phyloP scores from a whole-genome alignment of 92 coral and sea anemone species.

The Epizoanthus stellaris region DNA sequence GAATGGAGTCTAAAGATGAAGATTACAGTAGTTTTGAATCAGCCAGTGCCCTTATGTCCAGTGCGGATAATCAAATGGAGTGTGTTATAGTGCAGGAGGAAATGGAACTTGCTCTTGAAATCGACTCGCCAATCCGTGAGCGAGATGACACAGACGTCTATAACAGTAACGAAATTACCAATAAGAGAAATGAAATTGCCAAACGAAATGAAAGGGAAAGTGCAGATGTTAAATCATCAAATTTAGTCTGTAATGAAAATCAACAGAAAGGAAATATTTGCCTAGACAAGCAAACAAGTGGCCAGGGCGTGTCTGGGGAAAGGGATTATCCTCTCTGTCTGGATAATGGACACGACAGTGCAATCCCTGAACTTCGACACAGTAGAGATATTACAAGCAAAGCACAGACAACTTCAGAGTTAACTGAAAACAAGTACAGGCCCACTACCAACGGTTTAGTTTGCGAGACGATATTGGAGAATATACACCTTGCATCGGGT shows the following conservation, averaged over 20 bases:
- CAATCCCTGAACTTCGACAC: background rate
- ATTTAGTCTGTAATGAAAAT: background rate
- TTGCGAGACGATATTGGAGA: background rate
- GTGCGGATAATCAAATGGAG: background rate
- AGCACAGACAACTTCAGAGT: background rate
- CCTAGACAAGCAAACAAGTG: background rate
- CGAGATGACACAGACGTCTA: background rate
- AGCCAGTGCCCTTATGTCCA: background rate
- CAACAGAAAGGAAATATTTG: slow-evolving; percentile 1
- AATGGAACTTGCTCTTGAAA: too few species aligned
- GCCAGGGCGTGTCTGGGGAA: background rate
- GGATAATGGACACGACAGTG: background rate
- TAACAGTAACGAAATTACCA: background rate
- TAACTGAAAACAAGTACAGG: background rate
- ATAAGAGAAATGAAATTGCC: background rate
- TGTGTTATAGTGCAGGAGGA: background rate
- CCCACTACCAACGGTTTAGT: background rate
- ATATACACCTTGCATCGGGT: background rate
- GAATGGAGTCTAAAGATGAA: slow-evolving; percentile 1
- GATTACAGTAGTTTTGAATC: background rate
- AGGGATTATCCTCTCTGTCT: background rate
- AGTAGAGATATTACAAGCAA: background rate
- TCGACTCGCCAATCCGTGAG: too few species aligned
- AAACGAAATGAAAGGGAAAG: background rate
- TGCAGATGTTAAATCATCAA: background rate